These are phyloP conservation scores for Drosophila setosimentum DNA, from an alignment of 2,888 invertebrate genomes.

Conservation along the genomic window DNA sequence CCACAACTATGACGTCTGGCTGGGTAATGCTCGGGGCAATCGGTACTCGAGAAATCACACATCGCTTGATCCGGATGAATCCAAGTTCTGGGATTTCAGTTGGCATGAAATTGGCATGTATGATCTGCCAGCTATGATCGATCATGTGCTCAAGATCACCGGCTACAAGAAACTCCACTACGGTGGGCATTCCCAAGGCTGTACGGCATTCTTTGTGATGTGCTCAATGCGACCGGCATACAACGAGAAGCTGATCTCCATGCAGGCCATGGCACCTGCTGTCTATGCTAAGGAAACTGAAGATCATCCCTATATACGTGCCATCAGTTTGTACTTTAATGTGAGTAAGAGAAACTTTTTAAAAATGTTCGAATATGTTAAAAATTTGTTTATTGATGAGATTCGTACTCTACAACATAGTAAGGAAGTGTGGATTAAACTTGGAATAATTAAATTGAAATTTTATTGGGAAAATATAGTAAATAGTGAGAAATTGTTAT, in stretches of 20 bases:
- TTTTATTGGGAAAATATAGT: neutral
- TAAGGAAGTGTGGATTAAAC: neutral
- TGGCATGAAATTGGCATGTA: slow-evolving; percentile 94
- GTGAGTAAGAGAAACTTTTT: slow-evolving; percentile 55
- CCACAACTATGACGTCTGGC: slow-evolving; percentile 84
- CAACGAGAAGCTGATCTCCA: slow-evolving; percentile 88
- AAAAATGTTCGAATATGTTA: neutral
- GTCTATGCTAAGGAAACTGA: slow-evolving; percentile 86
- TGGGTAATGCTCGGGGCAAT: slow-evolving; percentile 85
- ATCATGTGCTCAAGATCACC: slow-evolving; percentile 87
- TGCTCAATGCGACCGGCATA: slow-evolving; percentile 88
- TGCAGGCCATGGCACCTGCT: slow-evolving; percentile 90
- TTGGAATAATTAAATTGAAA: neutral
- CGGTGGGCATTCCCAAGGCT: slow-evolving; percentile 89
- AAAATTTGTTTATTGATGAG: neutral
- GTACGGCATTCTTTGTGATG: slow-evolving; percentile 90
- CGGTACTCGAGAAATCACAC: slow-evolving; percentile 84
- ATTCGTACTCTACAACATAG: neutral
- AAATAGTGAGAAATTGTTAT: neutral
- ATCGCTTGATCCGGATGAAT: slow-evolving; percentile 80
- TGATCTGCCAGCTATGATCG: slow-evolving; percentile 94
- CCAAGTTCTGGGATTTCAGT: slow-evolving; percentile 89
- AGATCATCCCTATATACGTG: slow-evolving; percentile 83
- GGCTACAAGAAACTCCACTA: slow-evolving; percentile 86
- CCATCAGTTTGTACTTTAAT: slow-evolving; percentile 83